These are phyloP conservation scores for Brachionus calyciflorus DNA, from an alignment of 1,140 invertebrate species.

Conservation along the genomic window DNA sequence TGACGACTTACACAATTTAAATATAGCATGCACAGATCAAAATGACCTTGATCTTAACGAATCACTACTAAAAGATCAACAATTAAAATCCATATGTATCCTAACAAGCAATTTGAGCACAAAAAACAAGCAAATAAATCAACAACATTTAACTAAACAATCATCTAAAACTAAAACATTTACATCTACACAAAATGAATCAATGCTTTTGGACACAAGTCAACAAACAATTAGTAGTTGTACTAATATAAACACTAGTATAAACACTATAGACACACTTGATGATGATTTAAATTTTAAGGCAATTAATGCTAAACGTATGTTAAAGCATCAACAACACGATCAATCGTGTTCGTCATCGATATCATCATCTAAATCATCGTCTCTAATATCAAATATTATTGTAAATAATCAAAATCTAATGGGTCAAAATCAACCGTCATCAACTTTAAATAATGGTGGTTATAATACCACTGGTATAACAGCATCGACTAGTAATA, in stretches of 20 bases:
- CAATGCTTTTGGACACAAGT: conserved; percentile 36
- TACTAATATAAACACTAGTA: conserved; percentile 34
- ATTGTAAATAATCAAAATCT: conserved; percentile 15
- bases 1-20: not conserved
- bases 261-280: conserved; percentile 37
- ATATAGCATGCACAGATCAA: not conserved
- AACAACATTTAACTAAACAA: not conserved
- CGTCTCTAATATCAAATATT: not conserved
- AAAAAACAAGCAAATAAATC: not conserved
- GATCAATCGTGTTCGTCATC: conserved; percentile 29
- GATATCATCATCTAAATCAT: conserved; percentile 18
- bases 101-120: conserved; percentile 15
- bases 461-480: conserved; percentile 21
- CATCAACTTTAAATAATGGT: not conserved
- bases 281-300: conserved; percentile 20
- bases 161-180: not conserved
- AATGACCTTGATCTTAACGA: not conserved
- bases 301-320: conserved; percentile 1
- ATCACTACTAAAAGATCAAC: not conserved
- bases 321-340: conserved; percentile 6
- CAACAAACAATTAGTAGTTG: conserved; percentile 45
- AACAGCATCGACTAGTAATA: conserved; percentile 28
- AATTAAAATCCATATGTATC: conserved; percentile 21
- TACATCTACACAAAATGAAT: conserved; percentile 25
- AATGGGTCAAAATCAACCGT: conserved; percentile 11